Evolutionary conservation across 2,797 vertebrate species (phyloP).

Genomic region (Silurus lanzhouensis): DNA sequence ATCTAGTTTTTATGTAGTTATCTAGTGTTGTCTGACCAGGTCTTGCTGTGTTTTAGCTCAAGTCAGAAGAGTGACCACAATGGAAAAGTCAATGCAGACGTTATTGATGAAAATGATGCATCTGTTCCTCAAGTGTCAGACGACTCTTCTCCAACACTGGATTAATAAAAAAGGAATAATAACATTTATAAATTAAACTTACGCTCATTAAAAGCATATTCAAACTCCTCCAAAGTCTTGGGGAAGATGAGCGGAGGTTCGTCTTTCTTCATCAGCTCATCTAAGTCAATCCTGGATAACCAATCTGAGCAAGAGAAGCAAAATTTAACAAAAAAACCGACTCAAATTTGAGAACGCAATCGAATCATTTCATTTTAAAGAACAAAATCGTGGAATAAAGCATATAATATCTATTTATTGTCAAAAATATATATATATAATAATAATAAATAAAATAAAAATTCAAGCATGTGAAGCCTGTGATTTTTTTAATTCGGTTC

Average conservation of each 20-base stretch:
- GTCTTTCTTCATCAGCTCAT: constrained; percentile 99
- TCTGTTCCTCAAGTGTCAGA: neutral
- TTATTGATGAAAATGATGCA: neutral
- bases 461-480: neutral
- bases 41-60: neutral
- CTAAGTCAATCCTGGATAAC: constrained; percentile 94
- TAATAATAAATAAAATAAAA: neutral
- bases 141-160: neutral
- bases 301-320: constrained; percentile 77
- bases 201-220: constrained; percentile 97
- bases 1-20: too few relatives aligned
- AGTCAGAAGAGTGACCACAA: neutral
- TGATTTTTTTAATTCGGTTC: neutral
- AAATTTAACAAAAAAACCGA: neutral
- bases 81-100: neutral
- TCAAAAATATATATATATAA: too few relatives aligned
- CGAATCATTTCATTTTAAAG: too few relatives aligned
- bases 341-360: neutral
- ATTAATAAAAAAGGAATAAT: neutral
- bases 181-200: constrained; percentile 64
- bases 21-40: neutral
- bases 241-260: constrained; percentile 94
- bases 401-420: too few relatives aligned
- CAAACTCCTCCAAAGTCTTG: constrained; percentile 93
- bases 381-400: neutral